A percentile compares a stretch with the other conserved stretches of the same genome.
These are phyloP conservation scores for Acanthococcus lagerstroemiae DNA, from an alignment of 2,888 invertebrate genomes.

Conservation along the genomic window DNA sequence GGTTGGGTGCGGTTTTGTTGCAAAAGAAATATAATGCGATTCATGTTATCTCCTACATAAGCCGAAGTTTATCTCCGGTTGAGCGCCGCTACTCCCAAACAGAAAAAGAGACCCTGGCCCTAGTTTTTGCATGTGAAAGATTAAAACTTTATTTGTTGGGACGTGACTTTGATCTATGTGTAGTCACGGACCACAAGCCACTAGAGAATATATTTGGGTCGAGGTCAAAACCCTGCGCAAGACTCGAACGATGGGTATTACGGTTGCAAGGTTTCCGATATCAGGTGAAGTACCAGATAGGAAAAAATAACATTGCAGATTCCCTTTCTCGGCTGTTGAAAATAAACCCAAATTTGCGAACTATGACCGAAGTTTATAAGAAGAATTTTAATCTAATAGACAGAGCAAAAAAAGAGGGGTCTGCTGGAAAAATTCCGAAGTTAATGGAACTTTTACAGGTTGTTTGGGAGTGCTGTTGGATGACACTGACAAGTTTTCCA, in stretches of 20 bases:
- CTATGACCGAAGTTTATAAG: background rate
- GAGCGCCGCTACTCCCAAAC: constrained; percentile 4
- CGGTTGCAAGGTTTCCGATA: background rate
- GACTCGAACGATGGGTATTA: background rate
- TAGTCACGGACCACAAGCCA: constrained; percentile 17
- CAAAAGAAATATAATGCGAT: background rate
- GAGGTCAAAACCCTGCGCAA: constrained; percentile 4
- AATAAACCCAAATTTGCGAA: background rate
- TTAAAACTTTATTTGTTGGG: constrained; percentile 14
- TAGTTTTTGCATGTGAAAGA: constrained; percentile 1
- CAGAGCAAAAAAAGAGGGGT: too few relatives aligned
- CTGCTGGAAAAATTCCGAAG: too few relatives aligned
- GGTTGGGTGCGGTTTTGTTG: constrained; percentile 5
- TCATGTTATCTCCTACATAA: constrained; percentile 3
- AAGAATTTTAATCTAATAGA: too few relatives aligned
- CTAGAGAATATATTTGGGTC: constrained; percentile 4
- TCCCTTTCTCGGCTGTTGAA: background rate
- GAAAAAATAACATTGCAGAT: constrained; percentile 19
- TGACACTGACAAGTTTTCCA: too few relatives aligned
- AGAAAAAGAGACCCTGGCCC: constrained; percentile 10
- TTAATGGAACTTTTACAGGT: too few relatives aligned
- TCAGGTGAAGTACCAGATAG: background rate
- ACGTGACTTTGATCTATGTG: constrained; percentile 1
- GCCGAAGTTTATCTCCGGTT: background rate
- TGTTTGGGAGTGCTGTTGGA: too few relatives aligned